Evolutionary conservation across 2,113 vertebrate species (phyloP), one percentile per base, ranked within the genome.

Genomic region (Megaceryle maxima): DNA sequence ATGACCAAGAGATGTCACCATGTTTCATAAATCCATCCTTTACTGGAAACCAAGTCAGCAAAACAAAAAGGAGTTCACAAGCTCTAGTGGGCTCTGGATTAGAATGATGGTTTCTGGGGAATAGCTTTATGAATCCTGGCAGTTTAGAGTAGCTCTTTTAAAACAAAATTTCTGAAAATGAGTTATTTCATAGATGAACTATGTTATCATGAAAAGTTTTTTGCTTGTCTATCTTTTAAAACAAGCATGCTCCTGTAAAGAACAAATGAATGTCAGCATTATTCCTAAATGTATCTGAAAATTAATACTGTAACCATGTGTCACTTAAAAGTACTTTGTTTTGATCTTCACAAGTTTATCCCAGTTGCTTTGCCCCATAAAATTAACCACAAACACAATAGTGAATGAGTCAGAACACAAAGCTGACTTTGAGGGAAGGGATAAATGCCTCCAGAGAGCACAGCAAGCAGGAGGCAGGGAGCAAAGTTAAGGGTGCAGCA

Each of bases 261-360:
- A 90, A 55, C 50, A 66, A 85, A 53, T 31, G 10, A 70, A 87
- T 35, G 46, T 25, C 70, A 90, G 19, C 53, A 72, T 78, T 90
- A 70, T 51, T 67, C 69, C 73, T 66, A 82, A 90, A 81, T 7
- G 6, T 43, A 79, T n/a, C 56, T 35, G 69, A 60, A 92, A 94
- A 92, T 73, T 37, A 92, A 75, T 64, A 53, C 21, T 56, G 35
- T 0, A 16, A 43, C 73, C 8, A 0, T 66, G 84, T 84, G 83
- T 62, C 92, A 79, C 68, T 72, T 62, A 43, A 25, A 75, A 93
- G 59, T 13, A 39, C 64, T n/a, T 73, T 84, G 76, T 74, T 96
- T 92, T 86, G 77, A 88, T 91, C 69, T 91, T 93, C 77, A 39
- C 74, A 64, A 92, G 88, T 77, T 94, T 87, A 87, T 78, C 73